phyloP scores from a whole-genome alignment of 2,797 vertebrate genomes.

The Labeo calbasu region DNA sequence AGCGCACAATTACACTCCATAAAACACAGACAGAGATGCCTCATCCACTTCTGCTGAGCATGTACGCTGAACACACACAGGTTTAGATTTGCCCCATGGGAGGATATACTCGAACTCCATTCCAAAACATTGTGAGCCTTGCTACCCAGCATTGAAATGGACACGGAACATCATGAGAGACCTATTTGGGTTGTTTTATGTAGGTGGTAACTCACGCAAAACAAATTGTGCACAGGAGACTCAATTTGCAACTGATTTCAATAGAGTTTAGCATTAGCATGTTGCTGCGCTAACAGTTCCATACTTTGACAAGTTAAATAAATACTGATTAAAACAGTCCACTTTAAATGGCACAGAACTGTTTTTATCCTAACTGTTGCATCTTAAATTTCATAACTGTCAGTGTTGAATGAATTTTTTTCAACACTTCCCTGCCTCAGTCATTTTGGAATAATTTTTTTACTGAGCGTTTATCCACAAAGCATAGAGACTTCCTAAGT shows the following conservation, averaged over 20 bases:
- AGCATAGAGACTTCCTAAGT: no score
- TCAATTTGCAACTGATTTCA: background rate
- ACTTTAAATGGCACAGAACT: no score
- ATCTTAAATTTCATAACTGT: no score
- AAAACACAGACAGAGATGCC: slow-evolving; percentile 76
- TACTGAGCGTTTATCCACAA: no score
- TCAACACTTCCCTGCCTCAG: no score
- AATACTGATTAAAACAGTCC: background rate
- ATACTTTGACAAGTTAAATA: background rate
- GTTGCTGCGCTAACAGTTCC: background rate
- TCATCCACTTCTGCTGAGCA: slow-evolving; percentile 66
- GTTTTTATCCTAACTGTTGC: no score
- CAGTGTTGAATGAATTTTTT: no score
- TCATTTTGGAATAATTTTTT: no score
- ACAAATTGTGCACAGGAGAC: background rate
- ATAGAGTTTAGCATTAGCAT: background rate
- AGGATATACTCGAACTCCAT: slow-evolving; percentile 1
- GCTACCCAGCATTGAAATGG: background rate
- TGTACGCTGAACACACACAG: slow-evolving; percentile 49
- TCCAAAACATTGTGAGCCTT: background rate
- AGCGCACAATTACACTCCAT: slow-evolving; percentile 75
- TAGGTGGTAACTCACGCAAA: background rate
- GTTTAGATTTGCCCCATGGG: slow-evolving; percentile 43
- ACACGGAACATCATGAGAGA: background rate
- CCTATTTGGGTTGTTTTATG: background rate